Base-by-base conservation (phyloP, 1,140 invertebrate species). In the Cyclina sinensis region DNA sequence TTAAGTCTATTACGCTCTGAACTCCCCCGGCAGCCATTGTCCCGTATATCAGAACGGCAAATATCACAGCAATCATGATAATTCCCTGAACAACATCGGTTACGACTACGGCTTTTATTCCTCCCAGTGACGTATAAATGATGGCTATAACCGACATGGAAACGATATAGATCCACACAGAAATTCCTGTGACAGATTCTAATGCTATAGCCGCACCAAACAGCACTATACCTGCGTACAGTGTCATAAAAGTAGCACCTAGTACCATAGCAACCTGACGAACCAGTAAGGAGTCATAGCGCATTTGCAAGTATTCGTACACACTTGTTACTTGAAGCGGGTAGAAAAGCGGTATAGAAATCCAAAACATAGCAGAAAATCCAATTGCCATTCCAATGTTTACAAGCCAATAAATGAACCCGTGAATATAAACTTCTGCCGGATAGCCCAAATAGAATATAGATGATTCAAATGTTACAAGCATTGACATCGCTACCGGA, bases 401-500 rank as follows among this genome's bases (percentile, higher is more conserved):
- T 18, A 16, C n/a, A 12, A 85, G 32, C 37, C 62, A 85, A 30
- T 7, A 85, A 30, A 35, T 48, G 11, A 57, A 35, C 0, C 82
- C 82, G 39, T 85, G 46, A 0, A 74, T 32, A 30, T 85, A 85
- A 0, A 74, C 68, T 74, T 85, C 82, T 3, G 59, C 65, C 11
- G 82, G 82, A 57, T 74, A 85, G 2, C 82, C 82, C 1, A 85
- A 46, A 37, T 32, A 85, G 46, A 85, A 85, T 12, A 85, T 54
- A 1, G 82, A 85, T 18, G 82, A 85, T 54, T 85, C 35, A 54
- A 68, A 73, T 74, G 82, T 85, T 0, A 85, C 82, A 7, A 85
- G 14, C 68, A 85, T 39, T 30, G 82, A 85, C 21, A 85, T 35
- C 12, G 82, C 82, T 21, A 85, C 82, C 11, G 82, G 82, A 39